Conservation (phyloP, 2,888 invertebrate genomes). For the Trachelus stipa region DNA sequence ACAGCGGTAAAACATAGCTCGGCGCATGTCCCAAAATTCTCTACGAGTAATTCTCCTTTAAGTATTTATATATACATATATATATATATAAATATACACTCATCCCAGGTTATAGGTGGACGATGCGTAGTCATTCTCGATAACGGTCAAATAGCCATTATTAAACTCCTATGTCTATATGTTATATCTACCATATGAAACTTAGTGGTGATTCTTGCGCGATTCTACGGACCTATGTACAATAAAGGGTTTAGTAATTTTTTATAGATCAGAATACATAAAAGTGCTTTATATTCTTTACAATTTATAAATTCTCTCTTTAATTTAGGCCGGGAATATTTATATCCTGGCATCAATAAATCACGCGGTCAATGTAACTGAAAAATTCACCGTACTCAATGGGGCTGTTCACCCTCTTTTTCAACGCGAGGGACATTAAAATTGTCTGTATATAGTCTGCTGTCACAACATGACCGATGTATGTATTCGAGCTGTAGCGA, state of each 20-base stretch:
- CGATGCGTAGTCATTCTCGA: not conserved
- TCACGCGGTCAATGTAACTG: not conserved
- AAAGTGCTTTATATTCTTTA: not conserved
- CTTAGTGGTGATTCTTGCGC: not conserved
- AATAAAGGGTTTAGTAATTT: not conserved
- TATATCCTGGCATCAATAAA: not conserved
- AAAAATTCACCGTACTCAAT: not conserved
- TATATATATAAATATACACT: not conserved
- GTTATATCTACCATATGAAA: not conserved
- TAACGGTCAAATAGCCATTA: not conserved
- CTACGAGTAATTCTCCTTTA: not conserved
- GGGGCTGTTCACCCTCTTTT: not conserved
- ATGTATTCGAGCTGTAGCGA: not conserved
- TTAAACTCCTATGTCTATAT: not conserved
- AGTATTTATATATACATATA: not conserved
- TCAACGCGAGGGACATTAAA: not conserved
- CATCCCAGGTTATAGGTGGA: not conserved
- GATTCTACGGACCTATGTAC: not conserved
- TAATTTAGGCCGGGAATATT: not conserved
- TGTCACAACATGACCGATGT: not conserved
- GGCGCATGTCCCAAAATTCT: not conserved
- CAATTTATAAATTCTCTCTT: not conserved
- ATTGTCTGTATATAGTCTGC: not conserved
- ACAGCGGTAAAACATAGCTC: not conserved
- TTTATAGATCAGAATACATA: not conserved